Conservation (phyloP, 2,888 invertebrate genomes). For the Phasia obesa region DNA sequence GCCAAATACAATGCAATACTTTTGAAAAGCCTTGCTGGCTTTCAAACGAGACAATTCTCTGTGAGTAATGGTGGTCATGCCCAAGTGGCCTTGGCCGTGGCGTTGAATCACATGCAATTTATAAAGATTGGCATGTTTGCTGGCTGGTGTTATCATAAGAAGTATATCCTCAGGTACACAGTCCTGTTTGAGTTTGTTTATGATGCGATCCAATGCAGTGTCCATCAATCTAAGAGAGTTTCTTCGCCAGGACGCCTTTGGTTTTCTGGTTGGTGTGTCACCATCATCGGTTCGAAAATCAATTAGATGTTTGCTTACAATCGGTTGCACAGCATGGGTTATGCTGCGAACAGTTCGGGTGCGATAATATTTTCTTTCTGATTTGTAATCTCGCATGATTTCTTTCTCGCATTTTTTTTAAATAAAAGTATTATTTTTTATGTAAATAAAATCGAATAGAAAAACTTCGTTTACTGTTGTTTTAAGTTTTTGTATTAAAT, state of each 20-base stretch:
- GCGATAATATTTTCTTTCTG: slow-evolving; percentile 45
- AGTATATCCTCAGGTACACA: slow-evolving; percentile 56
- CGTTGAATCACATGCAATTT: slow-evolving; percentile 71
- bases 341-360: slow-evolving; percentile 67
- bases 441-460: neutral
- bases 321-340: slow-evolving; percentile 16
- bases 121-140: slow-evolving; percentile 59
- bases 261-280: neutral
- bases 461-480: neutral
- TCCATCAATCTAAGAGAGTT: neutral
- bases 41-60: slow-evolving; percentile 62
- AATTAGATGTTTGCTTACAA: slow-evolving; percentile 55
- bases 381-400: slow-evolving; percentile 29
- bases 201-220: slow-evolving; percentile 63
- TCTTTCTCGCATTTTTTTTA: neutral
- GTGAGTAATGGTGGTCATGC: slow-evolving; percentile 68
- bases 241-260: neutral
- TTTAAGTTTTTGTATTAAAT: slow-evolving; percentile 3
- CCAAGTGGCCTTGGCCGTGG: slow-evolving; percentile 45
- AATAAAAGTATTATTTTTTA: neutral
- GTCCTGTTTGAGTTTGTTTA: slow-evolving; percentile 53
- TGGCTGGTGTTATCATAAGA: slow-evolving; percentile 71
- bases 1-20: slow-evolving; percentile 67
- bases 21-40: slow-evolving; percentile 54
- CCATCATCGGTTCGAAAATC: slow-evolving; percentile 21